Percentiles rank a stretch among this genome's conserved stretches.
phyloP scores from a whole-genome alignment of 2,113 vertebrate species.

The Periophthalmodon schlosseri region DNA sequence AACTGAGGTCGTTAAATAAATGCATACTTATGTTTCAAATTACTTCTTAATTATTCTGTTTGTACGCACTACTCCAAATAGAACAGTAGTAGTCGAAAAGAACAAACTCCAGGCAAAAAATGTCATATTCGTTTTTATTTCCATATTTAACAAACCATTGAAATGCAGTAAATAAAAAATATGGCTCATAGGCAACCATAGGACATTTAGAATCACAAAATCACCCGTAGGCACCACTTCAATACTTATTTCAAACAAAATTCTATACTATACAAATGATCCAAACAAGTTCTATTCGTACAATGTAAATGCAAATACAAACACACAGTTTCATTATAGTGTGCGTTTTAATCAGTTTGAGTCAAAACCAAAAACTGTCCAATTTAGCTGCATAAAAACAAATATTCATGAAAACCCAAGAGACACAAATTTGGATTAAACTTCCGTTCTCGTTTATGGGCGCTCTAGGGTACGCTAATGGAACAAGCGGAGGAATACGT shows the following conservation, averaged over 20 bases:
- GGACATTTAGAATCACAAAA: no score
- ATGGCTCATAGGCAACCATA: no score
- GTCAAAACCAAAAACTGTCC: not conserved
- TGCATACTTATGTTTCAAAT: conserved; percentile 45
- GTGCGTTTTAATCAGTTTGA: not conserved
- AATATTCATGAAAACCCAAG: conserved; percentile 50
- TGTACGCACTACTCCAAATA: conserved; percentile 12
- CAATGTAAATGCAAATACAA: no score
- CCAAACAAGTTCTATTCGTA: no score
- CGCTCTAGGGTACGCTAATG: conserved; percentile 71
- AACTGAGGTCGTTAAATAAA: conserved; percentile 53
- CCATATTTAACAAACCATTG: no score
- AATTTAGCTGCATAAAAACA: conserved; percentile 48
- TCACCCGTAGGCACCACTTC: no score
- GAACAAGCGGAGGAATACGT: conserved; percentile 69
- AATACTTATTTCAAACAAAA: no score
- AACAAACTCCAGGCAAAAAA: not conserved
- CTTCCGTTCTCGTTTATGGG: conserved; percentile 67
- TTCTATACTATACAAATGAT: no score
- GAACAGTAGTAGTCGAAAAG: not conserved
- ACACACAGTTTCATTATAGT: no score
- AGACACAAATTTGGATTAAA: conserved; percentile 29
- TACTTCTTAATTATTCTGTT: conserved; percentile 56
- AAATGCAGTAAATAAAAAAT: no score
- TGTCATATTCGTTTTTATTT: not conserved